Evolutionary conservation across 2,797 vertebrate genomes (phyloP).

Genomic region (Balearica regulorum): DNA sequence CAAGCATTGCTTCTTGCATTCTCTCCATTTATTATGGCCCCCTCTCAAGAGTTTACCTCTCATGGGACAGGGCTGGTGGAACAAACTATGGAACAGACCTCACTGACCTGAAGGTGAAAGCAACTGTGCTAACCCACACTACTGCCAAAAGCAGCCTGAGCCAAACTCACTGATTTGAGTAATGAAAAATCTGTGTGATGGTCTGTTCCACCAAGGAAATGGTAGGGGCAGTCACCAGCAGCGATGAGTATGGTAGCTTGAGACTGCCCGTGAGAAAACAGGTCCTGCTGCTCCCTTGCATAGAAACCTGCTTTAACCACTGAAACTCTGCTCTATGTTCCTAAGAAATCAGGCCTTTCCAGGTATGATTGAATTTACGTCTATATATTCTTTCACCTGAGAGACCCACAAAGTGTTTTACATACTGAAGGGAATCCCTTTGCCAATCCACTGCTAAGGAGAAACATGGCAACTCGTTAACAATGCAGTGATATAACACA

Average conservation of each 20-base stretch:
- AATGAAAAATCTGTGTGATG: neutral
- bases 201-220: neutral
- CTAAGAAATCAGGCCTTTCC: neutral
- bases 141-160: neutral
- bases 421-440: neutral
- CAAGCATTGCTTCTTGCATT: neutral
- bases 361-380: neutral
- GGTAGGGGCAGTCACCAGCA: neutral
- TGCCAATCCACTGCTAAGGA: neutral
- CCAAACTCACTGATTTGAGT: neutral
- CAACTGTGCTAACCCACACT: neutral
- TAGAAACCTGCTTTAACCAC: neutral
- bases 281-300: neutral
- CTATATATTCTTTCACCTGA: neutral
- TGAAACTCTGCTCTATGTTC: neutral
- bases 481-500: neutral
- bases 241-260: neutral
- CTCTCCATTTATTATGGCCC: neutral
- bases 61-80: neutral
- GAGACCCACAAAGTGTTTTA: neutral
- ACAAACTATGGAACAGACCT: neutral
- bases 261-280: neutral
- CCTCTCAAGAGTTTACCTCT: neutral
- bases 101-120: neutral
- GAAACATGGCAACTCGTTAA: neutral